Conservation (phyloP, 1,140 invertebrate species). For the Drosophila novamexicana region DNA sequence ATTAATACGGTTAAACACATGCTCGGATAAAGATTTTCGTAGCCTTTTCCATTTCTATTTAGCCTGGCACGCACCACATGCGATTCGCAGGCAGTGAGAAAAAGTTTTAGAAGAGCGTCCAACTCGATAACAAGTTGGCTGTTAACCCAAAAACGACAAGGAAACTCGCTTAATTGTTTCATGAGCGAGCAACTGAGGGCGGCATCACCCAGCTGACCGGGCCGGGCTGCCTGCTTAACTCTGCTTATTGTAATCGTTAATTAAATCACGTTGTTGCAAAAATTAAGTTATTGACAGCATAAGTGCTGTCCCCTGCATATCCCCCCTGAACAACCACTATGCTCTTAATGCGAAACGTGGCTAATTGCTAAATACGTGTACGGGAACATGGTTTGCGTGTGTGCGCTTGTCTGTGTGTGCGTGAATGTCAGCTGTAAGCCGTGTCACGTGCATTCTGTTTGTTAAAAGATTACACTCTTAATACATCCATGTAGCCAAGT, state of each 20-base stretch:
- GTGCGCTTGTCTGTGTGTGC: background rate
- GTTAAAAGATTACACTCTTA: slow-evolving; percentile 6
- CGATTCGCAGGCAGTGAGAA: background rate
- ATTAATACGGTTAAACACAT: slow-evolving; percentile 38
- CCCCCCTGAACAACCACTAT: background rate
- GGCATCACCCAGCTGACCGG: background rate
- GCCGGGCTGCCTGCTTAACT: background rate
- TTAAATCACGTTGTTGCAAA: slow-evolving; percentile 77
- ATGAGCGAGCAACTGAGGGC: slow-evolving; percentile 1
- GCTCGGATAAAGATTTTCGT: slow-evolving; percentile 24
- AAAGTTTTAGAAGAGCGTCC: slow-evolving; percentile 7
- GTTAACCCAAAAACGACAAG: slow-evolving; percentile 47
- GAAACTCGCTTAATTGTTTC: slow-evolving; percentile 73
- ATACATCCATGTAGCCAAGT: background rate
- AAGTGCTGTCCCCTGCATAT: slow-evolving; percentile 38
- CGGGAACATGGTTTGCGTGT: background rate
- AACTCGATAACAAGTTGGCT: slow-evolving; percentile 40
- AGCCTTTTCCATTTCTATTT: slow-evolving; percentile 16
- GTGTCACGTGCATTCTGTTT: slow-evolving; percentile 31
- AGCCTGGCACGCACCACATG: slow-evolving; percentile 11
- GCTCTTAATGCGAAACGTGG: slow-evolving; percentile 49
- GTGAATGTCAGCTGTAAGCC: background rate
- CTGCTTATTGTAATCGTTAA: slow-evolving; percentile 64
- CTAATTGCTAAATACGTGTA: slow-evolving; percentile 51
- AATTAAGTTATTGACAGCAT: slow-evolving; percentile 76